Evolutionary conservation across 2,113 vertebrate species (phyloP).

Genomic region (Rutilus rutilus): DNA sequence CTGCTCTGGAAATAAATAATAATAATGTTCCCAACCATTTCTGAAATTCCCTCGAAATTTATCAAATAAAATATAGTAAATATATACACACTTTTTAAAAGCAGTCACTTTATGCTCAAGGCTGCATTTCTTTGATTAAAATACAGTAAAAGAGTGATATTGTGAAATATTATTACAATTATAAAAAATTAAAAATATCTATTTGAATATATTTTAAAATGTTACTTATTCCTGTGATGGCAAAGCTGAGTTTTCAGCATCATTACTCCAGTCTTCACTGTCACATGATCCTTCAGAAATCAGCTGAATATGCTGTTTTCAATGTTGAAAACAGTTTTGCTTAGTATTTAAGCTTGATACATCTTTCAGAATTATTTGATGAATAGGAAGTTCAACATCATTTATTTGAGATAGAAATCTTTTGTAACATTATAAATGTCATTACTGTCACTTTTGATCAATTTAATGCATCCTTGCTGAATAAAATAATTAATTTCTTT

Average conservation of each 20-base stretch:
- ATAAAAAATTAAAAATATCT: too few relatives aligned
- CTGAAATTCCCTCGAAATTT: too few relatives aligned
- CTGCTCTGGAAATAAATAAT: not conserved
- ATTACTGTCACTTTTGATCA: not conserved
- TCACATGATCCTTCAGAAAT: not conserved
- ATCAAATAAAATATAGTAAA: too few relatives aligned
- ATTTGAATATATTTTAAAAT: too few relatives aligned
- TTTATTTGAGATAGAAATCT: not conserved
- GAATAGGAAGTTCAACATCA: not conserved
- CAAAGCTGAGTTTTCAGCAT: not conserved
- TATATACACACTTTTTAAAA: too few relatives aligned
- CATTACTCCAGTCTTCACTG: not conserved
- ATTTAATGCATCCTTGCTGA: not conserved
- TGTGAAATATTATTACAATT: not conserved
- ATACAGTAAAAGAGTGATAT: not conserved
- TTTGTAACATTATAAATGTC: not conserved
- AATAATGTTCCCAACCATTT: too few relatives aligned
- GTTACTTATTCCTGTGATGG: too few relatives aligned
- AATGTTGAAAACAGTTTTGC: not conserved
- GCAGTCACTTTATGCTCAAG: too few relatives aligned
- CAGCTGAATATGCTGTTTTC: not conserved
- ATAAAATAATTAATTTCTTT: too few relatives aligned
- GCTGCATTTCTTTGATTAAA: too few relatives aligned
- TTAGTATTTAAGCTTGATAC: too few relatives aligned
- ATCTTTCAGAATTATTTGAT: not conserved